Percentiles rank a stretch among this genome's conserved stretches.
Conservation (phyloP, 2,113 vertebrate species). For the Notechis scutatus region DNA sequence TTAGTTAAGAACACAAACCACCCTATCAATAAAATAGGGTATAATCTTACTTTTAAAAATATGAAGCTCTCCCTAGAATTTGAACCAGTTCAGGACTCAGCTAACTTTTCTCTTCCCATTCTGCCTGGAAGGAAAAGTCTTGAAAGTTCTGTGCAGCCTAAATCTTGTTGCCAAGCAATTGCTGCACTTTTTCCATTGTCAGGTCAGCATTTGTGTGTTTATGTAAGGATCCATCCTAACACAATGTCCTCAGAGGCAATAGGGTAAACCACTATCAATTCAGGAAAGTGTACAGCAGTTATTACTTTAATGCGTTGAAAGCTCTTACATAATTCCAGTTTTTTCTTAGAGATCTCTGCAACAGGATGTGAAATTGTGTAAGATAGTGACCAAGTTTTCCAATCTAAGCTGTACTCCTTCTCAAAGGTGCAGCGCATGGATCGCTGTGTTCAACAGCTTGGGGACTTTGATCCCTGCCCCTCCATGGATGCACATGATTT, state of each 20-base stretch:
- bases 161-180: background rate
- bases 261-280: background rate
- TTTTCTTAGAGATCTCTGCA: background rate
- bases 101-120: background rate
- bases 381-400: background rate
- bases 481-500: background rate
- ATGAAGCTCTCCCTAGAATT: background rate
- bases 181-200: background rate
- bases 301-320: background rate
- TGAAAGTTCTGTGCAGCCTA: background rate
- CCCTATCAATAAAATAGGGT: background rate
- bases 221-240: background rate
- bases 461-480: background rate
- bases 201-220: background rate
- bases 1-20: background rate
- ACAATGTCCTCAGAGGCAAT: background rate
- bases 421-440: background rate
- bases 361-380: background rate
- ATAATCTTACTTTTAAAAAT: background rate
- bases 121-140: too few relatives aligned
- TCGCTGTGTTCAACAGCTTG: background rate
- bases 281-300: background rate
- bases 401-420: background rate
- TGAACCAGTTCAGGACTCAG: background rate
- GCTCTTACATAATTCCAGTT: background rate